Evolutionary conservation across 2,113 vertebrate species (phyloP), one percentile per base, ranked within the genome.

Genomic region (Mixornis gularis): DNA sequence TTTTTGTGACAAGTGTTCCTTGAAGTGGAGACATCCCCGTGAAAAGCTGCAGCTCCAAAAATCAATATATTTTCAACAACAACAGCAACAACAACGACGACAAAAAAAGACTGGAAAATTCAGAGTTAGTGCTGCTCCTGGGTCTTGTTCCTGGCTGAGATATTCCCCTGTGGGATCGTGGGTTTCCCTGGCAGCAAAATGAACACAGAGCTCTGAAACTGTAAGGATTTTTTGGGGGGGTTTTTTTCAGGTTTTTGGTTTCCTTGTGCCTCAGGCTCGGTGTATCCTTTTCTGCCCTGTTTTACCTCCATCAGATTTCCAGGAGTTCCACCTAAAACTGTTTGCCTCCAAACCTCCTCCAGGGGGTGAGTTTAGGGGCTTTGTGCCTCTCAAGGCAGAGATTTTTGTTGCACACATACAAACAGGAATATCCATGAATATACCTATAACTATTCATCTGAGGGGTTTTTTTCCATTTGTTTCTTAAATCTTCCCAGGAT

Each of bases 401-500:
- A 29, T 41, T 65, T 41, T 30, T 25, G 6, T 20, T 29, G 34
- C 3, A 0, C 14, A 3, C 1, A 0, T 6, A 15, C n/a, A 52
- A 46, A 58, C 38, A 20, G 2, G 16, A 84, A 48, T 49, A 56
- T 21, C 30, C 70, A 48, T 26, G 10, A 41, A 36, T 25, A 20
- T 5, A 32, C 10, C n/a, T 9, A 2, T 2, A 21, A 30, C 21
- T 43, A 3, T 24, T 22, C 26, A 53, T 53, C 29, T 7, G 29
- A 53, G 29, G 18, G 22, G 13, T 7, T 26, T 13, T 55, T 32
- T 21, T 5, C 8, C 17, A 26, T 60, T 76, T 68, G 10, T 51
- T 66, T 49, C 49, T 69, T 41, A 7, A 70, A 13, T 51, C n/a
- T 62, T 17, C 25, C 19, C 32, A 26, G 30, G n/a, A 17, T n/a